Conservation (phyloP, 2,888 invertebrate species). For the Limnephilus auricula region DNA sequence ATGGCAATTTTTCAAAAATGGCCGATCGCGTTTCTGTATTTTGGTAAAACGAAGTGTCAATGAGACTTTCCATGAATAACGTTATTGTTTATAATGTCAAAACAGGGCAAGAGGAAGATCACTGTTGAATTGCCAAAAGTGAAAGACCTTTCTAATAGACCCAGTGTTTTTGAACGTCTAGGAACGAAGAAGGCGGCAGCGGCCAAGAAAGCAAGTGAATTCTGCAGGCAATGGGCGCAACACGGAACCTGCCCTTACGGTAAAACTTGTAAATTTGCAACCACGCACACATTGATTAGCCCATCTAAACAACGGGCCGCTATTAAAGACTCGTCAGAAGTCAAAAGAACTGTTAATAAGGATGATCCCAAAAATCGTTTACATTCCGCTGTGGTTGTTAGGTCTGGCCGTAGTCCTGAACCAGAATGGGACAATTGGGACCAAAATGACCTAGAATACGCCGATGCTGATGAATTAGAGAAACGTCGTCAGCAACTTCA, state of each 20-base stretch:
- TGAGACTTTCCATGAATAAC: constrained; percentile 64
- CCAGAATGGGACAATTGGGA: constrained; percentile 86
- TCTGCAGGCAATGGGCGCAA: constrained; percentile 87
- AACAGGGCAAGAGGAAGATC: constrained; percentile 81
- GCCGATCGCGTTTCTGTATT: constrained; percentile 54
- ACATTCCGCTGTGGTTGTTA: constrained; percentile 81
- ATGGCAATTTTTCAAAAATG: constrained; percentile 57
- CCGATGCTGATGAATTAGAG: constrained; percentile 88
- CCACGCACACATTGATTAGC: constrained; percentile 85
- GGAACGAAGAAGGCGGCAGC: constrained; percentile 84
- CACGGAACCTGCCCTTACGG: constrained; percentile 88
- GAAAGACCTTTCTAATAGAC: constrained; percentile 81
- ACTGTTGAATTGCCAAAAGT: constrained; percentile 85
- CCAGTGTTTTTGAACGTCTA: constrained; percentile 90
- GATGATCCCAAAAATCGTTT: constrained; percentile 82
- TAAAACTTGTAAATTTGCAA: constrained; percentile 87
- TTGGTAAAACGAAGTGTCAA: constrained; percentile 61
- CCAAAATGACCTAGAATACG: constrained; percentile 87
- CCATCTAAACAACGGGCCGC: constrained; percentile 85
- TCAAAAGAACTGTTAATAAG: constrained; percentile 70
- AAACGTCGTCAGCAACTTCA: constrained; percentile 86
- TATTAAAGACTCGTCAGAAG: constrained; percentile 78
- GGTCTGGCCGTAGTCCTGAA: constrained; percentile 79
- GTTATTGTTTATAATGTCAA: constrained; percentile 65
- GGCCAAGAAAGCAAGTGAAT: constrained; percentile 75